Evolutionary conservation across 2,113 vertebrate genomes (phyloP), one percentile per base, ranked within the genome.

Genomic region (Mormyrus iriodes): DNA sequence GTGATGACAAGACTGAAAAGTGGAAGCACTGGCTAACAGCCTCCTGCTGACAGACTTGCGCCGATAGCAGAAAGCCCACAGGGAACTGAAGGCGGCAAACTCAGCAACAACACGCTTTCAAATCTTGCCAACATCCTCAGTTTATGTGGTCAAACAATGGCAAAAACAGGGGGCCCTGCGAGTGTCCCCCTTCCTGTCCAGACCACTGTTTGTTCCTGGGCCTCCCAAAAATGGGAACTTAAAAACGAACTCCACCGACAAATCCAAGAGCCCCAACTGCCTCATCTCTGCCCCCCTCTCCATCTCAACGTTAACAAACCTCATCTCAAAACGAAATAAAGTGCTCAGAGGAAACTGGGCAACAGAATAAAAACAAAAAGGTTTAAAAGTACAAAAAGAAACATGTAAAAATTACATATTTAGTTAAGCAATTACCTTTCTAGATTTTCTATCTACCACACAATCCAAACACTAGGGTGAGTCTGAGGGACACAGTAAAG

Each of bases 301-400:
- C 21, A 49, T 13, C 12, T 48, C 82, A 19, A 79, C n/a, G 2
- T 84, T 42, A 84, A 84, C 19, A n/a, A 35, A 53, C 85, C 8
- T 86, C 85, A 35, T 35, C 49, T 86, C n/a, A 85, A 85, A 49
- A 85, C 1, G 42, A 13, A 85, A 48, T 85, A 85, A 85, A 86
- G 85, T 86, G 85, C 85, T 86, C 85, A 51, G 49, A 48, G n/a
- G 44, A 52, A 53, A n/a, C 48, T 86, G 49, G 27, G 51, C 85
- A 86, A 31, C 85, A 51, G 85, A 35, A 31, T 86, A 86, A 42
- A 52, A 55, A 84, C 79, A 46, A 84, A 84, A 48, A 84, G 15
- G 35, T 39, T 48, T 84, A 84, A 35, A 53, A 42, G 49, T 49
- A 53, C 49, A 86, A 86, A 85, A 83, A 61, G n/a, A 85, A 31